Evolutionary conservation across 2,797 vertebrate genomes (phyloP).

Genomic region (Tadarida brasiliensis): DNA sequence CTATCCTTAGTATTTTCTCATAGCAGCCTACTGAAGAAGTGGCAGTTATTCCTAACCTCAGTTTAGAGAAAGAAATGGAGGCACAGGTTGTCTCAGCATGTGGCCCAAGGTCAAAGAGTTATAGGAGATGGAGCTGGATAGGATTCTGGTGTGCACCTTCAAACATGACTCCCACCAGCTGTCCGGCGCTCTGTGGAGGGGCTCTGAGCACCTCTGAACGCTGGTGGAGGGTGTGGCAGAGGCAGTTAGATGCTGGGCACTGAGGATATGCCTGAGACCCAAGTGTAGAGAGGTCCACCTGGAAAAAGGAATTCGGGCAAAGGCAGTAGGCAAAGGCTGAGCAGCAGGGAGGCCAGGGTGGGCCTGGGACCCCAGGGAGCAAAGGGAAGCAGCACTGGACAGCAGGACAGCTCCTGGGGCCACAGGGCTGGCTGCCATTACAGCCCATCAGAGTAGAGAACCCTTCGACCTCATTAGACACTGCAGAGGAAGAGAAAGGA

Average conservation of each 20-base stretch:
- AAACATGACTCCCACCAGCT: neutral
- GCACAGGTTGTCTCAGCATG: neutral
- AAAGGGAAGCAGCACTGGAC: neutral
- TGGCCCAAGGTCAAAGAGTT: neutral
- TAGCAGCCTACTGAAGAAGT: neutral
- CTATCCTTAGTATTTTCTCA: neutral
- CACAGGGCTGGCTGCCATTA: neutral
- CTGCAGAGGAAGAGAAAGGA: conserved; percentile 16
- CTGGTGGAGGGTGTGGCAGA: neutral
- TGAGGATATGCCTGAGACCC: neutral
- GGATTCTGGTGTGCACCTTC: neutral
- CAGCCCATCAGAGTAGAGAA: neutral
- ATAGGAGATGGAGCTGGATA: neutral
- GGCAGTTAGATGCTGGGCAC: neutral
- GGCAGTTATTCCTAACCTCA: conserved; percentile 29
- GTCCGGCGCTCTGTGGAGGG: neutral
- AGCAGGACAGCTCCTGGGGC: neutral
- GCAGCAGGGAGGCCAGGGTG: neutral
- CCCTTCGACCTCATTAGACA: neutral
- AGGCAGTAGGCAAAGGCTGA: neutral
- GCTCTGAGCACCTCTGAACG: neutral
- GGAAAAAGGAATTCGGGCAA: neutral
- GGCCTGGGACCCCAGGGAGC: neutral
- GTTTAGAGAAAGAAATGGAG: neutral
- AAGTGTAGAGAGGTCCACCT: neutral